Evolutionary conservation across 2,888 invertebrate genomes (phyloP).

Genomic region (Megalurothrips usitatus): DNA sequence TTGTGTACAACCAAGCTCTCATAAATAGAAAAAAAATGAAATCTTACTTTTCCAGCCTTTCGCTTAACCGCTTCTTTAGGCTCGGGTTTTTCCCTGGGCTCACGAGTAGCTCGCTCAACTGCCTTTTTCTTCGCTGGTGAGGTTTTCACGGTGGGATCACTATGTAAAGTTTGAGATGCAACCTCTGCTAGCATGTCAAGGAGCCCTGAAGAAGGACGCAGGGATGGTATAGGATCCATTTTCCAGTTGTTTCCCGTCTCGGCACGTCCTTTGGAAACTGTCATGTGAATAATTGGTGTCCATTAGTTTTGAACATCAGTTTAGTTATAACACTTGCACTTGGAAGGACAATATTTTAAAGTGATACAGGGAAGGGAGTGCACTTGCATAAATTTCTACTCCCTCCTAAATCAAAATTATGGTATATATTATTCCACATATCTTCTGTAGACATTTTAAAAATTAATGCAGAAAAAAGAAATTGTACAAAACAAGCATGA

Average conservation of each 20-base stretch:
- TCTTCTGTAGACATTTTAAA: too few species aligned
- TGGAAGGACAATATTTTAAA: too few species aligned
- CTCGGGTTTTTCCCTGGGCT: slow-evolving; percentile 27
- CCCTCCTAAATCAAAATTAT: too few species aligned
- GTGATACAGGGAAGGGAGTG: too few species aligned
- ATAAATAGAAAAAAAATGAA: background rate
- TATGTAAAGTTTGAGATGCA: slow-evolving; percentile 51
- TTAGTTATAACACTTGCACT: too few species aligned
- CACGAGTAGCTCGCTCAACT: slow-evolving; percentile 15
- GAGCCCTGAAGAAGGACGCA: slow-evolving; percentile 35
- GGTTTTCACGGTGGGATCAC: slow-evolving; percentile 37
- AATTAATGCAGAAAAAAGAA: background rate
- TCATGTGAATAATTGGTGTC: too few species aligned
- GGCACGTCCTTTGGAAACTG: background rate
- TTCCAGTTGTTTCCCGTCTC: background rate
- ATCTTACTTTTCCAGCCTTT: background rate
- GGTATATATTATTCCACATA: too few species aligned
- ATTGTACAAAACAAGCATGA: background rate
- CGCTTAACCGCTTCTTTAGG: slow-evolving; percentile 8
- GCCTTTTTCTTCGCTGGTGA: slow-evolving; percentile 11
- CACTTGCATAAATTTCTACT: background rate
- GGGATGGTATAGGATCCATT: background rate
- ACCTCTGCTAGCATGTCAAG: slow-evolving; percentile 54
- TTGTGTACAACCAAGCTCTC: background rate
- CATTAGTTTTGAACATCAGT: too few species aligned